phyloP scores from a whole-genome alignment of 2,888 invertebrate species.

The Cantharis nigra region DNA sequence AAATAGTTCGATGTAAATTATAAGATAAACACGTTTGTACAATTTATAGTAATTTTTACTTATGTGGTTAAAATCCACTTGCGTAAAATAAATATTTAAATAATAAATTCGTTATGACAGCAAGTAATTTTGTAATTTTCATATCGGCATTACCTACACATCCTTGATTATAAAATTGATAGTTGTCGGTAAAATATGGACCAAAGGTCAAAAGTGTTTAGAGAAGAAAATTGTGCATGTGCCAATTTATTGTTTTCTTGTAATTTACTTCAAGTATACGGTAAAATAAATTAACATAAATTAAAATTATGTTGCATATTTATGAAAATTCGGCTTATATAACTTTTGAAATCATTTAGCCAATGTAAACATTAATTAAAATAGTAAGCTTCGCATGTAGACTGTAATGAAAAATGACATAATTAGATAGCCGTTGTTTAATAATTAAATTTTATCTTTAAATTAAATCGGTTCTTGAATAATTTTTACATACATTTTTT shows the following conservation, averaged over 20 bases:
- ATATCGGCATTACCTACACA: background rate
- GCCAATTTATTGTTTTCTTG: background rate
- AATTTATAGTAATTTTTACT: background rate
- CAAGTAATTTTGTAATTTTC: background rate
- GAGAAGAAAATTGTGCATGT: background rate
- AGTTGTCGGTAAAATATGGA: background rate
- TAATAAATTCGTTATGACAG: background rate
- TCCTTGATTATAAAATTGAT: background rate
- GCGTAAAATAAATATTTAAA: background rate
- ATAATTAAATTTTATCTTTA: slow-evolving; percentile 3
- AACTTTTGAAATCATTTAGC: background rate
- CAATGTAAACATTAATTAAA: slow-evolving; percentile 1
- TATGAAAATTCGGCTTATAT: background rate
- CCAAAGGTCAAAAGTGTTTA: background rate
- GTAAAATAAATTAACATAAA: background rate
- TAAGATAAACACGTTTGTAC: background rate
- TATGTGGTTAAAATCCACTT: background rate
- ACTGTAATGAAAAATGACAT: slow-evolving; percentile 2
- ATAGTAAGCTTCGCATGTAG: slow-evolving; percentile 1
- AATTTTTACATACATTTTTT: background rate
- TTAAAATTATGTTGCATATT: background rate
- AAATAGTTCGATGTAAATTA: background rate
- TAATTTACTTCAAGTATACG: background rate
- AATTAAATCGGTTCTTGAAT: background rate
- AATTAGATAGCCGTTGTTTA: slow-evolving; percentile 1